Percentiles rank a stretch among this genome's conserved stretches.
Evolutionary conservation across 2,888 invertebrate species (phyloP).

Genomic region (Junonia oenone): DNA sequence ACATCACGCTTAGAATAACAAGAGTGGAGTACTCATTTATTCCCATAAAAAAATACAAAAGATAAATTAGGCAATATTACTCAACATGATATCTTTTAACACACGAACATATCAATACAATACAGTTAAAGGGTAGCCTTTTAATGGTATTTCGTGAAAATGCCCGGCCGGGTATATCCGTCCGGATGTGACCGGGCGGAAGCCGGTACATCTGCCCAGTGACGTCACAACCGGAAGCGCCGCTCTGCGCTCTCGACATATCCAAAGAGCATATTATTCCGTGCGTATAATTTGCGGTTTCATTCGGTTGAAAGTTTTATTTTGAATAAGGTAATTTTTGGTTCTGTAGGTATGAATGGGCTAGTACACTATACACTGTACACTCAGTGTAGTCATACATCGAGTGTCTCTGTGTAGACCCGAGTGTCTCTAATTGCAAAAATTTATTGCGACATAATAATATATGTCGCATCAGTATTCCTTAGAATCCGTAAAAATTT

Average conservation of each 20-base stretch:
- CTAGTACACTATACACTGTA: too few relatives aligned
- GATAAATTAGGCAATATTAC: too few relatives aligned
- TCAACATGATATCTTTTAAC: neutral
- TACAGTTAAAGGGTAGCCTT: constrained; percentile 8
- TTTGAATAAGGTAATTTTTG: neutral
- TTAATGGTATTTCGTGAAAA: constrained; percentile 24
- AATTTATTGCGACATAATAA: too few relatives aligned
- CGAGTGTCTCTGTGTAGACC: too few relatives aligned
- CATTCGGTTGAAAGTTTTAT: neutral
- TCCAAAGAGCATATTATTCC: constrained; percentile 18
- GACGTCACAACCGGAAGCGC: constrained; percentile 48
- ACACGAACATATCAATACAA: neutral
- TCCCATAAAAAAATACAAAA: too few relatives aligned
- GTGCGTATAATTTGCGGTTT: constrained; percentile 4
- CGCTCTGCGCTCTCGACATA: constrained; percentile 36
- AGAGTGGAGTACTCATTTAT: too few relatives aligned
- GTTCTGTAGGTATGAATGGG: too few relatives aligned
- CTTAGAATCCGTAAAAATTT: too few relatives aligned
- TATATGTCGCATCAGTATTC: too few relatives aligned
- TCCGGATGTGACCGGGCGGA: constrained; percentile 42
- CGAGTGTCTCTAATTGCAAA: too few relatives aligned
- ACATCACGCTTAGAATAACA: too few relatives aligned
- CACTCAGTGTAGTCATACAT: too few relatives aligned
- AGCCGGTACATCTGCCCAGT: constrained; percentile 52
- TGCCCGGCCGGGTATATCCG: constrained; percentile 28